A percentile compares a stretch with the other conserved stretches of the same genome.
Conservation (phyloP, 2,888 invertebrate species). For the Zaprionus lineosus region DNA sequence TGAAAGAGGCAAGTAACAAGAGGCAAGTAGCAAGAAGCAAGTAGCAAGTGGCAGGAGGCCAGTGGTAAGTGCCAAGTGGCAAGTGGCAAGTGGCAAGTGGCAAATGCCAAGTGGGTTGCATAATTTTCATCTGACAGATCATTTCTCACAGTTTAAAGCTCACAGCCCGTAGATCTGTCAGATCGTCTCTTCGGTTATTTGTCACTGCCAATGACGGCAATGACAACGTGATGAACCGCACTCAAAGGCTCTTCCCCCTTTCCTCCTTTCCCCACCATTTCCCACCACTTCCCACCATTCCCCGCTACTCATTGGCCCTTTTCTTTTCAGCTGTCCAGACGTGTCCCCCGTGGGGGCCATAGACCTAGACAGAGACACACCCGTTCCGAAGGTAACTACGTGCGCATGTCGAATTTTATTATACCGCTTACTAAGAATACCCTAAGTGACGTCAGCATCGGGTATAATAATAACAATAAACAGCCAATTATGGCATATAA, state of each 20-base stretch:
- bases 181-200: constrained; percentile 41
- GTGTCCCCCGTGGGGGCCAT: too few species aligned
- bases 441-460: constrained; percentile 1
- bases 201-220: constrained; percentile 70
- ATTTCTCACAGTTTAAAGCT: constrained; percentile 48
- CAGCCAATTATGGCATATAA: too few species aligned
- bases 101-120: constrained; percentile 57
- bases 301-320: too few species aligned
- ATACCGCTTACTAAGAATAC: constrained; percentile 12
- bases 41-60: constrained; percentile 18
- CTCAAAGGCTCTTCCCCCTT: not conserved
- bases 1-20: too few species aligned
- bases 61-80: constrained; percentile 26
- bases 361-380: constrained; percentile 48
- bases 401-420: constrained; percentile 26
- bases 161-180: constrained; percentile 14
- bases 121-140: constrained; percentile 64
- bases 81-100: constrained; percentile 8
- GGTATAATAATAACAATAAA: too few species aligned
- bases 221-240: constrained; percentile 24
- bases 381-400: constrained; percentile 43
- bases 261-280: not conserved
- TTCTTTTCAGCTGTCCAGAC: too few species aligned
- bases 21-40: constrained; percentile 7
- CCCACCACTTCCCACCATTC: not conserved